phyloP scores from a whole-genome alignment of 2,113 vertebrate genomes.

The Xenotilapia caudafasciata region DNA sequence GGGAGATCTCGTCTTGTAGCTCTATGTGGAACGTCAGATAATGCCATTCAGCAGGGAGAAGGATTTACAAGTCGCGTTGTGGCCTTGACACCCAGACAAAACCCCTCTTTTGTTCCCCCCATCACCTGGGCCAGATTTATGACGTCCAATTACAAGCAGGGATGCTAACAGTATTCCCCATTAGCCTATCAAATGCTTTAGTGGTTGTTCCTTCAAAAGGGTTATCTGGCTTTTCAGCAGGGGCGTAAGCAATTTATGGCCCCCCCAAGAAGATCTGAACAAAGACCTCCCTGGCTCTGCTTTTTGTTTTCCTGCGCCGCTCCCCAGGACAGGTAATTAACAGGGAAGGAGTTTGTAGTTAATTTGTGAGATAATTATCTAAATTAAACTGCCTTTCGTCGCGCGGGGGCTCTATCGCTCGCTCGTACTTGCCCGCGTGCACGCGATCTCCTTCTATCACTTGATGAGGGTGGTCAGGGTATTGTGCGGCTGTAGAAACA shows the following conservation, averaged over 20 bases:
- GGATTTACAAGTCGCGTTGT: constrained; percentile 81
- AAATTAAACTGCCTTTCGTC: constrained; percentile 67
- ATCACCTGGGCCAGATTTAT: constrained; percentile 86
- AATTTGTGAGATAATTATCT: constrained; percentile 72
- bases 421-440: neutral
- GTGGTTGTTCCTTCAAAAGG: constrained; percentile 74
- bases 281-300: constrained; percentile 53
- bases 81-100: constrained; percentile 75
- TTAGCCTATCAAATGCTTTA: constrained; percentile 80
- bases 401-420: constrained; percentile 1
- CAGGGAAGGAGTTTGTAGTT: constrained; percentile 62
- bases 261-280: constrained; percentile 49
- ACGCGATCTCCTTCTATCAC: constrained; percentile 25
- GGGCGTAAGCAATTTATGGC: constrained; percentile 58
- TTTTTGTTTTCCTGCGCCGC: constrained; percentile 50
- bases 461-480: constrained; percentile 48
- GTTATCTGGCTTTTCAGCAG: constrained; percentile 67
- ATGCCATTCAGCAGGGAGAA: constrained; percentile 77
- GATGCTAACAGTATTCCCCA: constrained; percentile 76
- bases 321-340: constrained; percentile 68
- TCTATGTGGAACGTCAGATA: constrained; percentile 70
- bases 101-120: constrained; percentile 80
- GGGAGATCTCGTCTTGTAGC: constrained; percentile 69
- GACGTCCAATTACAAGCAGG: constrained; percentile 77
- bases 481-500: constrained; percentile 50